Evolutionary conservation across 2,797 vertebrate genomes (phyloP), one percentile per base, ranked within the genome.

Genomic region (Prunella strophiata): DNA sequence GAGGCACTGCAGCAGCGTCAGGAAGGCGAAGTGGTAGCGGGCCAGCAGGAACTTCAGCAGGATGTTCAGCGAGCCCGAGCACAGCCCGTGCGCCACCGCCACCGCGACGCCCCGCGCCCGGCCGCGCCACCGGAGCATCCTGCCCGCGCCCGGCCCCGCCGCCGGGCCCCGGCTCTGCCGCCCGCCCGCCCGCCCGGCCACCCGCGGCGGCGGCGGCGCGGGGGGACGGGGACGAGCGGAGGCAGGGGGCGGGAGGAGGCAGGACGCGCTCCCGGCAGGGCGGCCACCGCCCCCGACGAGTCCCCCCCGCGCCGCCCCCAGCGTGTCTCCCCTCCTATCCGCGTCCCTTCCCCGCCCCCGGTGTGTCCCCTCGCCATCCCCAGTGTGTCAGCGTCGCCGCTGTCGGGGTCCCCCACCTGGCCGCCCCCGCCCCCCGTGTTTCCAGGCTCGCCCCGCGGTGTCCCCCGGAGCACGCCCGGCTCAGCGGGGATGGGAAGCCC

Each of bases 1-100:
- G 91, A 99, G 97, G 87, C 98, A 98, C 98, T 99, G 99, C 97
- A 99, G 98, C 93, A 99, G 98, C 73, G 99, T 99, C 94, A 99
- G 98, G 98, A 98, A 99, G 94, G 92, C 96, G 97, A 99, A 99
- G 97, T 98, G 97, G 90, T 98, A 99, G 65, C 97, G 98, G 85
- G 97, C 98, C 96, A 99, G 98, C 72, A 99, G 98, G 96, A 99
- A 98, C 98, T 99, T 99, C 52, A 99, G 98, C 94, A 99, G 93
- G 97, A 99, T 99, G 97, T 99, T 99, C 48, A 99, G 98, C 15
- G 99, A 99, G 13, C 99, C 99, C n/a, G 99, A 99, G 98, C 99
- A 99, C 9, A 99, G 94, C 51, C 99, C 99, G 97, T 99, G 99
- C 78, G 99, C 99, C 58, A 99, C 98, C 81, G 99, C 99, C 98